These are phyloP conservation scores for Empis livida DNA, from an alignment of 2,888 invertebrate genomes.

Conservation along the genomic window DNA sequence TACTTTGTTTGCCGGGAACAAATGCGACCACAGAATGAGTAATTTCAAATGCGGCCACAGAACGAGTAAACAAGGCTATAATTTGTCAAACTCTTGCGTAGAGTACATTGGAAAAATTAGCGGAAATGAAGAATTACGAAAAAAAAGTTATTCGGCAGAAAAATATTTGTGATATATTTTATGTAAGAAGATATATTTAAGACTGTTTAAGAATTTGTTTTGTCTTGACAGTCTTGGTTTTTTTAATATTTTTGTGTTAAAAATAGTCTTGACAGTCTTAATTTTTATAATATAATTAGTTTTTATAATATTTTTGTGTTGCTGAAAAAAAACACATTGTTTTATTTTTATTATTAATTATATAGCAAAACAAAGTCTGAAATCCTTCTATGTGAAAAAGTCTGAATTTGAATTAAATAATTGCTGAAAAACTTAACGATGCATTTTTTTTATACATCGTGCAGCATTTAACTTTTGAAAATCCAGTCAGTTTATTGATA, in stretches of 20 bases:
- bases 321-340: background rate
- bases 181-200: too few relatives aligned
- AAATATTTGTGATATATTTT: background rate
- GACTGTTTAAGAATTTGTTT: too few relatives aligned
- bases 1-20: slow-evolving; percentile 2
- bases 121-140: background rate
- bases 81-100: background rate
- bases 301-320: background rate
- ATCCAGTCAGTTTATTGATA: background rate
- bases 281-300: too few relatives aligned
- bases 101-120: background rate
- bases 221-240: too few relatives aligned
- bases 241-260: background rate
- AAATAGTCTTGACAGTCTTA: too few relatives aligned
- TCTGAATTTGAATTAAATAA: background rate
- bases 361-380: too few relatives aligned
- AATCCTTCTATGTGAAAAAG: too few relatives aligned
- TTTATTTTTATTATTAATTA: too few relatives aligned
- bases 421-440: background rate
- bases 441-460: background rate
- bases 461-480: background rate
- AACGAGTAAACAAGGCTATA: background rate
- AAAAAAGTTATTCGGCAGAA: background rate
- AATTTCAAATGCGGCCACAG: slow-evolving; percentile 2
- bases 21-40: slow-evolving; percentile 4